Conservation (phyloP, 2,113 vertebrate genomes). For the Hippopotamus amphibius region DNA sequence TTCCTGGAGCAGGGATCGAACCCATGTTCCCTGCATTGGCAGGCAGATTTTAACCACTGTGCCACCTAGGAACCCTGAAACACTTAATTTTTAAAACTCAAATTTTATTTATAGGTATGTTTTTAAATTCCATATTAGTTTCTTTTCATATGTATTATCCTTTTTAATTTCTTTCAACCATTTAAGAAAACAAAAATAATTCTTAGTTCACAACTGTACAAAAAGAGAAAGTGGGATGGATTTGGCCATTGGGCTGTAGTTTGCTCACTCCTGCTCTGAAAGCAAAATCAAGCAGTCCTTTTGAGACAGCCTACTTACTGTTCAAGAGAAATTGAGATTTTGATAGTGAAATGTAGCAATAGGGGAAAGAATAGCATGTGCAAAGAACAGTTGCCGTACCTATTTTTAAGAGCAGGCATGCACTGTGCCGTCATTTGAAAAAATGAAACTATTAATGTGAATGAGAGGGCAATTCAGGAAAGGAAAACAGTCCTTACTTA, state of each 20-base stretch:
- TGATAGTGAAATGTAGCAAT: background rate
- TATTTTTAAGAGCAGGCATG: background rate
- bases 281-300: background rate
- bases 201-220: background rate
- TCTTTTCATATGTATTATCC: background rate
- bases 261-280: background rate
- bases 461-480: conserved; percentile 27
- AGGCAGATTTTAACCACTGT: too few relatives aligned
- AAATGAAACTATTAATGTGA: conserved; percentile 52
- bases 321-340: conserved; percentile 18
- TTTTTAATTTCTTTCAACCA: background rate
- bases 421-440: background rate
- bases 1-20: too few relatives aligned
- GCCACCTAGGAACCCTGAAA: background rate
- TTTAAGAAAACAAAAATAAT: background rate
- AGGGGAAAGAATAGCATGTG: background rate
- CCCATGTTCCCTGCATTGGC: too few relatives aligned
- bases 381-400: background rate
- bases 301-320: background rate
- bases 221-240: background rate
- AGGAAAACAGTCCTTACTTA: conserved; percentile 23
- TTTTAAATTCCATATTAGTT: background rate
- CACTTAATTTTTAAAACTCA: background rate
- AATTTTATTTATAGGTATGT: background rate
- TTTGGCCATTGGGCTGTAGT: background rate